Percentiles rank a stretch among this genome's conserved stretches.
These are phyloP conservation scores for Amblyopsis hoosieri DNA, from an alignment of 2,797 vertebrate species.

Conservation along the genomic window DNA sequence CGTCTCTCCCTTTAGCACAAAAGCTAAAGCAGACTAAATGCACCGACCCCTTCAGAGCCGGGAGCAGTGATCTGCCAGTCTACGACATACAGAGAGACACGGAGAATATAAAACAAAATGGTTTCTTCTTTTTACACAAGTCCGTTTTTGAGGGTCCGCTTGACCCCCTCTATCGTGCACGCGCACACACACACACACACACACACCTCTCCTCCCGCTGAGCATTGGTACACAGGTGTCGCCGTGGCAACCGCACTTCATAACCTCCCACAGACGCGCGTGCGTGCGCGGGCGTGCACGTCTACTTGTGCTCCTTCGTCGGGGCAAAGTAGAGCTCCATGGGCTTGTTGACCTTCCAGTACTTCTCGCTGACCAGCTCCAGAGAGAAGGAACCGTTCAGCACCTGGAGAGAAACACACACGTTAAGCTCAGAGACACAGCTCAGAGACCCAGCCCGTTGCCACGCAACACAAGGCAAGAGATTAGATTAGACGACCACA, in stretches of 20 bases:
- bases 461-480: too few relatives aligned
- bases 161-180: constrained; percentile 14
- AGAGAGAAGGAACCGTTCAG: constrained; percentile 97
- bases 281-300: constrained; percentile 6
- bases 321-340: constrained; percentile 99
- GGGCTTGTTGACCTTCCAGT: constrained; percentile 99
- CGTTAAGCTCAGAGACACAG: too few relatives aligned
- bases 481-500: too few relatives aligned
- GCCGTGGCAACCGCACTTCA: constrained; percentile 40
- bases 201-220: constrained; percentile 24
- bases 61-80: constrained; percentile 40
- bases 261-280: constrained; percentile 35
- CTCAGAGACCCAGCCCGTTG: too few relatives aligned
- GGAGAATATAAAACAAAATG: constrained; percentile 54
- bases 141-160: constrained; percentile 38
- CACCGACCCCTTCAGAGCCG: constrained; percentile 29
- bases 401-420: constrained; percentile 75
- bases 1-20: background rate
- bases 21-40: too few relatives aligned
- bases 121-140: constrained; percentile 61
- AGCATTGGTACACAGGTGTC: constrained; percentile 30
- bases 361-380: constrained; percentile 98
- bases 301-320: constrained; percentile 97
- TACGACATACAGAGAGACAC: constrained; percentile 17
- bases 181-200: constrained; percentile 47